Base-by-base conservation (phyloP, 2,888 invertebrate species). In the Byasa hedistus region DNA sequence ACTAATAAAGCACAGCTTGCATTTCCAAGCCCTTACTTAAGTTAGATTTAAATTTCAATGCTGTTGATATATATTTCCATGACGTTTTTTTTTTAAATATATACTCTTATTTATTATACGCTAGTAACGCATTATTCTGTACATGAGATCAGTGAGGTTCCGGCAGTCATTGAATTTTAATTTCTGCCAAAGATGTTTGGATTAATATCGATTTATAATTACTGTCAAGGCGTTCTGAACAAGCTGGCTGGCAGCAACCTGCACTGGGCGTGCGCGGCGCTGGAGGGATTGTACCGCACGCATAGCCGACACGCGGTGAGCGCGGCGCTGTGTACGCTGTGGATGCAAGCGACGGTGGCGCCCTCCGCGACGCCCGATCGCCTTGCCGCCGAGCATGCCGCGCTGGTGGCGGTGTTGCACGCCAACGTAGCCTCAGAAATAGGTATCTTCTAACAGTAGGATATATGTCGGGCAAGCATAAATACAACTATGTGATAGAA, bases 361-460 rank as follows among this genome's bases (percentile, higher is more conserved):
- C 81, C 91, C 3, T 91, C 94, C 0, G 76, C 92, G 24, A 93
- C 95, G 2, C 95, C 96, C 0, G 96, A 96, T 74, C 87, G 97
- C 32, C 92, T 98, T 78, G 91, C 97, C 0, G 94, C 96, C 22
- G 98, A 99, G 76, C 96, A 98, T 78, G 94, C 96, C 36, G 94
- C 98, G 74, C 82, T 99, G 0, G 90, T 99, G 19, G 94, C 97
- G 0, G 93, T 97, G 70, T 84, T 98, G 39, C 98, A 98, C 83
- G 96, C 97, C 0, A 98, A 98, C 83, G 94, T 99, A 52, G 98
- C 97, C 19, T 94, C 94, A 3, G 98, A 99, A 93, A 94, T 99
- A 61, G 98, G 97, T 95, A 77, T 10, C 32, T 32, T 10, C 32
- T 32, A 32, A 8, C 32, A 32, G 10, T 10, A 32, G 4, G 4